Evolutionary conservation across 2,888 invertebrate species (phyloP), one percentile per base, ranked within the genome.

Genomic region (Tinea semifulvella): DNA sequence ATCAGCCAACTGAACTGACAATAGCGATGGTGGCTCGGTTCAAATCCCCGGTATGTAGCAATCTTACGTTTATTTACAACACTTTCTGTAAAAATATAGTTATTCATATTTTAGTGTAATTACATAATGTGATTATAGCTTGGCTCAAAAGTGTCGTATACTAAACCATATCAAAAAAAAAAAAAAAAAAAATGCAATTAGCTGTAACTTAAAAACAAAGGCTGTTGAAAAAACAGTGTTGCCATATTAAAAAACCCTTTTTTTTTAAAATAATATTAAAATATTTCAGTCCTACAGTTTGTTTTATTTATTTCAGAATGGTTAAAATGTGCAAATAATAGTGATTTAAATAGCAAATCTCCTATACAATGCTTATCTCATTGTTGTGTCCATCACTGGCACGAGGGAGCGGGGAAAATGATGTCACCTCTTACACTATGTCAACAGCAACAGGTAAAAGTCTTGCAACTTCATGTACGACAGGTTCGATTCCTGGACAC

Each of bases 351-450:
- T 31, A 76, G 74, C 42, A 68, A 66, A 43, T 81, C 86, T 0
- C 72, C 83, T 0, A 54, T 86, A 10, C 69, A 75, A 27, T 84
- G 84, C 48, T 57, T 87, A 7, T 70, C 76, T 1, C 61, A 83
- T 51, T 69, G 76, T 28, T 85, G 85, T 51, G 58, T 68, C 8
- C 58, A 80, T 31, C 79, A 84, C 50, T 86, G 85, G 82, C 63
- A 70, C 48, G 76, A 82, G 31, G 68, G 83, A 0, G 83, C 83
- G 3, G 83, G 81, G 25, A 77, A 79, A 35, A 66, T 76, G 47
- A 72, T 75, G 61, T 84, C 85, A 1, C 86, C 87, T 0, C 61
- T 74, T 40, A 79, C 79, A 1, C 57, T 87, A 1, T 79, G 76
- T 46, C 82, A 83, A 47, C 64, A 84, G 44, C 87, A 86, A 56